Base-by-base conservation (phyloP, 2,113 vertebrate genomes). In the Apteryx owenii region DNA sequence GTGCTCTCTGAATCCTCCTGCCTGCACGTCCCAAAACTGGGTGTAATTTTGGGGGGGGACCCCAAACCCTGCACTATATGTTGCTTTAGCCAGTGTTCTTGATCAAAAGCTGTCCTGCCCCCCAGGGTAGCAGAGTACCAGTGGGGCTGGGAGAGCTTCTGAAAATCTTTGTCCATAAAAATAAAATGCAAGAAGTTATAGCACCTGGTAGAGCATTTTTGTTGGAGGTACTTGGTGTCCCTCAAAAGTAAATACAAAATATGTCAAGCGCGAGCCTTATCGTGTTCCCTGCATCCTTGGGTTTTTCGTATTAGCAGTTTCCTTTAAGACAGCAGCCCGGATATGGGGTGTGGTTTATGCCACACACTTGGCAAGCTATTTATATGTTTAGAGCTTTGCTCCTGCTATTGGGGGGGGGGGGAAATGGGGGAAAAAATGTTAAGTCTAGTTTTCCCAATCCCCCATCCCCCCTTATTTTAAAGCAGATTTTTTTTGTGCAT, bases 251-350 rank as follows among this genome's bases (percentile, higher is more conserved):
- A 48, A 42, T 75, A 31, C 3, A 85, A 54, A 93, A 61, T 76
- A 84, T 36, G 22, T 92, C 1, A 10, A 78, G 69, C 79, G 70
- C 76, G 79, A 46, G 48, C 33, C 38, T 60, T 92, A 81, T 9
- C 5, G 1, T 5, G 1, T 90, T 95, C 12, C 75, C 28, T 31
- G 29, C 12, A 10, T 86, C 80, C 19, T 44, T 65, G 26, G 0
- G 0, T 17, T 85, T 95, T 81, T 42, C 72, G 79, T 88, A 42
- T 84, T 83, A 90, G 54, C 54, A 36, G 61, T 78, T 94, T 90
- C 79, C 73, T 94, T 90, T 93, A 87, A 93, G 86, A 33, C 77
- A 72, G 73, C 84, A 80, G 69, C 85, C 73, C 64, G 81, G 73
- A 60, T 36, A 12, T 92, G 31, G 46, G 86, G 80, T 92, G 79